Percentiles rank a stretch among this genome's conserved stretches.
Evolutionary conservation across 2,888 invertebrate species (phyloP).

Genomic region (Drosophila borborema): DNA sequence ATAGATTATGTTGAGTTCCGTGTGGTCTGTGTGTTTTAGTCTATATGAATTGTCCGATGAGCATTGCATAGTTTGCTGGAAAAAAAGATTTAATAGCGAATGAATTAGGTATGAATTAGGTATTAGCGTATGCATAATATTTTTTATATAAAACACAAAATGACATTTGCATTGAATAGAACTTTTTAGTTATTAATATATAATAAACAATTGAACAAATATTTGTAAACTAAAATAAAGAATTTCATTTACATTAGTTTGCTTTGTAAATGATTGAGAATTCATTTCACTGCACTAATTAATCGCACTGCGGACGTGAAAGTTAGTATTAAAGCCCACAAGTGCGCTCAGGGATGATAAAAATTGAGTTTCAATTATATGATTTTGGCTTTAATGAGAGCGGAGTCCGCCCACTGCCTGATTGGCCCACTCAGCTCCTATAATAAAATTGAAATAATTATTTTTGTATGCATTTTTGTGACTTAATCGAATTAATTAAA

Average conservation of each 20-base stretch:
- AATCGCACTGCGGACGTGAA: slow-evolving; percentile 15
- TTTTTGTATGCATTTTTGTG: slow-evolving; percentile 23
- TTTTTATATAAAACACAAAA: no score
- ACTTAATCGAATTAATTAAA: slow-evolving; percentile 74
- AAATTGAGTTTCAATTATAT: slow-evolving; percentile 13
- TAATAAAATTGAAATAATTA: not conserved
- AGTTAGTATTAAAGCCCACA: slow-evolving; percentile 19
- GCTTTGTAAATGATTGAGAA: slow-evolving; percentile 24
- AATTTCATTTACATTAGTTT: not conserved
- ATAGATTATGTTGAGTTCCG: not conserved
- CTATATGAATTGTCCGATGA: not conserved
- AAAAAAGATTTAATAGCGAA: no score
- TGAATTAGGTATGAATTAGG: not conserved
- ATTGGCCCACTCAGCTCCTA: no score
- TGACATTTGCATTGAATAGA: no score
- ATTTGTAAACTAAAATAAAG: no score
- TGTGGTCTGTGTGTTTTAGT: not conserved
- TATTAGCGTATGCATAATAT: no score
- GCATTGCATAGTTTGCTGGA: no score
- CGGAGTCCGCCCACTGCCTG: not conserved
- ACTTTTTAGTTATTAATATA: no score
- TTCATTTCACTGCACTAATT: slow-evolving; percentile 37
- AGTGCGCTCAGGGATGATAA: slow-evolving; percentile 14
- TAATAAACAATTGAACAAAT: no score
- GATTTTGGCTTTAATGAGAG: not conserved